A percentile compares a stretch with the other conserved stretches of the same genome.
These are phyloP conservation scores for Tipula helvola DNA, from an alignment of 2,888 invertebrate species.

Conservation along the genomic window DNA sequence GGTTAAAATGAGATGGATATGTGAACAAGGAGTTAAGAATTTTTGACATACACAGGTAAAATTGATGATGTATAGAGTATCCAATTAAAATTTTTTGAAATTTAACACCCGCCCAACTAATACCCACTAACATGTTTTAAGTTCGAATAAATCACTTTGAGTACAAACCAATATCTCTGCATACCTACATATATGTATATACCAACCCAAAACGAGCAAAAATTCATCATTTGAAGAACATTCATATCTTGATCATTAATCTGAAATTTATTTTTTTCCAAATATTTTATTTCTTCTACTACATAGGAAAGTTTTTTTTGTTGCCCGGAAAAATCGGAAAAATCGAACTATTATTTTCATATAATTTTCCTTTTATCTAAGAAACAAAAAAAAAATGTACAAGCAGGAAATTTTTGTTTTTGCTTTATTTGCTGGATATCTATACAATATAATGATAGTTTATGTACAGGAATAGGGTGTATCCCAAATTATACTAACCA, in stretches of 20 bases:
- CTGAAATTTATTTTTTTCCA: not conserved
- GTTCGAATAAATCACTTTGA: not conserved
- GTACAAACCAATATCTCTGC: not conserved
- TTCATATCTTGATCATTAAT: not conserved
- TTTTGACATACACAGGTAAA: not conserved
- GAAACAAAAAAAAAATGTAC: not conserved
- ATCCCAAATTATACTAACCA: not conserved
- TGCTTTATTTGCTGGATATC: not conserved
- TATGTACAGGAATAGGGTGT: slow-evolving; percentile 4
- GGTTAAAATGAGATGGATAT: not conserved
- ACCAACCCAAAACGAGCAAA: not conserved
- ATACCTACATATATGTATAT: no score
- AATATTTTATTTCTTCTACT: not conserved
- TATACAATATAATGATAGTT: not conserved
- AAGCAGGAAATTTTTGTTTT: not conserved
- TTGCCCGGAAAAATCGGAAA: not conserved
- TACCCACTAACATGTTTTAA: not conserved
- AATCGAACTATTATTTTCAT: not conserved
- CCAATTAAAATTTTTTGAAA: not conserved
- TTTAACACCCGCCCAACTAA: not conserved
- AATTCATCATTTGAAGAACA: not conserved
- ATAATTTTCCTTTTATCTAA: not conserved
- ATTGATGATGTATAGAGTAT: not conserved
- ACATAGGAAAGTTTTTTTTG: not conserved
- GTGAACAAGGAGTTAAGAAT: not conserved